phyloP scores from a whole-genome alignment of 2,797 vertebrate species.

The Anomalospiza imberbis region DNA sequence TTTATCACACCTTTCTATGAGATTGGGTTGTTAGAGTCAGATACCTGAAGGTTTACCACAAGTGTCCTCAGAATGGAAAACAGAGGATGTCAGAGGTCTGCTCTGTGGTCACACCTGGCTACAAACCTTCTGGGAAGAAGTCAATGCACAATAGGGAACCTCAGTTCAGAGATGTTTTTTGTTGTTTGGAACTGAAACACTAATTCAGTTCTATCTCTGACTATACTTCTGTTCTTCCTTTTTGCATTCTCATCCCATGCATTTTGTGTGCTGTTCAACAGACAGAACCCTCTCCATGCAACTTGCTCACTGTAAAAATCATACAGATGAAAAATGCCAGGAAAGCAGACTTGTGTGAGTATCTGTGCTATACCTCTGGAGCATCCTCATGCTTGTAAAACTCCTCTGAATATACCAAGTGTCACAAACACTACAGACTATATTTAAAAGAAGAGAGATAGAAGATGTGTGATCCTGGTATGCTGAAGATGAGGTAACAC shows the following conservation, averaged over 20 bases:
- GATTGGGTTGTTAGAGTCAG: neutral
- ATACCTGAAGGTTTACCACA: neutral
- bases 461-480: neutral
- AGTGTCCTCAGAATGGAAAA: neutral
- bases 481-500: neutral
- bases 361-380: neutral
- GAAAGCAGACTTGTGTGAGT: constrained; percentile 68
- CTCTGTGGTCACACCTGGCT: neutral
- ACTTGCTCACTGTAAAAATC: constrained; percentile 61
- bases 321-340: constrained; percentile 70
- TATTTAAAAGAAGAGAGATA: neutral
- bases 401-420: neutral
- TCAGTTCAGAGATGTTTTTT: neutral
- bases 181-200: neutral
- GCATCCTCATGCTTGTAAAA: neutral
- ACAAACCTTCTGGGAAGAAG: neutral
- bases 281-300: constrained; percentile 59
- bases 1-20: neutral
- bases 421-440: neutral
- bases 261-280: neutral
- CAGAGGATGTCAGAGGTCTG: neutral
- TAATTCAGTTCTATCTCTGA: neutral
- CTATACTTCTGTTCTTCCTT: neutral
- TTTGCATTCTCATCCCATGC: neutral
- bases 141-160: neutral